Base-by-base conservation (phyloP, 92 coral and sea anemone species). In the Palythoa caribaeorum region DNA sequence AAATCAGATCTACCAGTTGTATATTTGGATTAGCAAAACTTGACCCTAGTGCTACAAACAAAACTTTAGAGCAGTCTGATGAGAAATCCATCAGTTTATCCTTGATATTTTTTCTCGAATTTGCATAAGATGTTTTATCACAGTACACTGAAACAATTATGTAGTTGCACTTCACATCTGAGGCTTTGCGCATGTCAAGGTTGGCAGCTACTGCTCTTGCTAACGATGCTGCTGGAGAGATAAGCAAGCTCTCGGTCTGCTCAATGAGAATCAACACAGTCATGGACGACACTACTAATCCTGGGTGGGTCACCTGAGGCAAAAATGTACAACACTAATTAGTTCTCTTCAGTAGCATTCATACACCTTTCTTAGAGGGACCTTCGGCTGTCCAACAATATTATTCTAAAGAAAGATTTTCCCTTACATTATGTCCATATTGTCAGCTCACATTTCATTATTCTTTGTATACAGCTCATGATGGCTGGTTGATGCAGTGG, bases 231-330 rank as follows among this genome's bases (percentile, higher is more conserved):
- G 78, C 88, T 36, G 53, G 62, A 21, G 89, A 78, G 36, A 63
- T 1, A 36, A 69, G 20, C 6, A 79, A 38, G 7, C 84, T 87
- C 51, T 9, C 65, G 77, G 28, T 71, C 35, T 87, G 87, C 52
- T 94, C 94, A 28, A 97, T 93, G 17, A 95, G 90, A 60, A 97
- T 75, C 48, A 93, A 95, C 72, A 97, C 95, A 88, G 89, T 89
- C 62, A 97, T 88, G 37, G 92, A 91, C 3, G 99, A 97, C 76
- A 94, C 44, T 47, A 97, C 99, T 78, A 89, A 88, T 78, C 97
- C 93, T 55, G 99, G 98, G 2, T 97, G 96, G 59, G 97, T 90
- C 12, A 97, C 99, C 99, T 97, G 38, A 5, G 20, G 51, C 47
- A 19, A 86, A 89, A 79, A 74, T 2, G 28, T 14, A 40, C 28